These are phyloP conservation scores for Ceratina calcarata DNA, from an alignment of 1,140 invertebrate species.

Conservation along the genomic window DNA sequence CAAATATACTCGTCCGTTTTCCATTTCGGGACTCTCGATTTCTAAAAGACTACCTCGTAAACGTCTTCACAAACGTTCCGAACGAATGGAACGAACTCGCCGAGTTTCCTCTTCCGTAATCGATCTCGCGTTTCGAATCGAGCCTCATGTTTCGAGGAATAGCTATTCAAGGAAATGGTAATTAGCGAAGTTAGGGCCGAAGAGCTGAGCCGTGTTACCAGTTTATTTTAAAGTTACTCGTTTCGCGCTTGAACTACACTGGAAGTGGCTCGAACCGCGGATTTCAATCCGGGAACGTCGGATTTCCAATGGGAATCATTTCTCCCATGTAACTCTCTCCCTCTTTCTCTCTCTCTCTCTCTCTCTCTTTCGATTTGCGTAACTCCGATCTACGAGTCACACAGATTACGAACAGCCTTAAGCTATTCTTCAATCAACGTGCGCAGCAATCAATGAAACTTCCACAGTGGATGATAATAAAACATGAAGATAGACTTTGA, in stretches of 20 bases:
- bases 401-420: slow-evolving; percentile 21
- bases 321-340: neutral
- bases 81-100: neutral
- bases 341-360: neutral
- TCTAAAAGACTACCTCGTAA: neutral
- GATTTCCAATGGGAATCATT: slow-evolving; percentile 39
- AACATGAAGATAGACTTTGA: neutral
- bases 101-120: neutral
- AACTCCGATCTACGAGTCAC: slow-evolving; percentile 9
- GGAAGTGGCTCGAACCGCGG: slow-evolving; percentile 13
- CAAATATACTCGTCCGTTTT: slow-evolving; percentile 18
- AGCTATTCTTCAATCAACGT: slow-evolving; percentile 31
- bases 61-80: neutral
- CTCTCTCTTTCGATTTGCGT: slow-evolving; percentile 24
- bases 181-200: slow-evolving; percentile 23
- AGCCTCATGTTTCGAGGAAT: slow-evolving; percentile 11
- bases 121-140: neutral
- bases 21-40: neutral
- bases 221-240: slow-evolving; percentile 37
- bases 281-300: slow-evolving; percentile 29
- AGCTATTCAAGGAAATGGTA: neutral
- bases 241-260: slow-evolving; percentile 11
- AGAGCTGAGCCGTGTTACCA: neutral
- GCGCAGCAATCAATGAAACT: slow-evolving; percentile 31
- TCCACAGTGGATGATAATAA: neutral